A percentile compares a stretch with the other conserved stretches of the same genome.
phyloP scores from a whole-genome alignment of 2,113 vertebrate genomes.

The Patagioenas fasciata region DNA sequence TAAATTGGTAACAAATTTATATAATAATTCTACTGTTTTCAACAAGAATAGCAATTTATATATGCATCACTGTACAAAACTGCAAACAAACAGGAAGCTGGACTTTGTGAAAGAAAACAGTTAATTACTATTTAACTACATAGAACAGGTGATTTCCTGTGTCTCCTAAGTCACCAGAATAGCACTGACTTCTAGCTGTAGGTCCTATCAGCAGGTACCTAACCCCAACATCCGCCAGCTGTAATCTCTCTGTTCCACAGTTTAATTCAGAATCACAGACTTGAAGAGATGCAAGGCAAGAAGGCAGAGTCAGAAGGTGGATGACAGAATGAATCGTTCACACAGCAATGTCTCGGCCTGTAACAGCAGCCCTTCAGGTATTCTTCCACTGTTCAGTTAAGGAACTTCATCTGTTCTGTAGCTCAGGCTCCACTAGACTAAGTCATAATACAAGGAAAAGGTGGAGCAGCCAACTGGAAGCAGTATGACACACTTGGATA shows the following conservation, averaged over 20 bases:
- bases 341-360: fast-evolving
- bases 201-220: background rate
- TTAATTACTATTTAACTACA: background rate
- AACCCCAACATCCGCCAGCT: background rate
- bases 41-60: background rate
- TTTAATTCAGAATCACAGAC: background rate
- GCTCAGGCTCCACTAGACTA: background rate
- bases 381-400: background rate
- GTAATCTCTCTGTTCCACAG: background rate
- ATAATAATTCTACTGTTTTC: background rate
- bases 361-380: background rate
- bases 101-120: background rate
- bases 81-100: background rate
- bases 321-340: background rate
- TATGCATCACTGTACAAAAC: background rate
- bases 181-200: background rate
- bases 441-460: background rate
- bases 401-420: background rate
- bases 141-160: background rate
- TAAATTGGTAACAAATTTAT: background rate
- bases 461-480: background rate
- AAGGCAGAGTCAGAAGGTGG: background rate
- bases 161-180: background rate
- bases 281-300: background rate
- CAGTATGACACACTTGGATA: background rate